Evolutionary conservation across 1,140 invertebrate genomes (phyloP).

Genomic region (Trichonephila clavipes): DNA sequence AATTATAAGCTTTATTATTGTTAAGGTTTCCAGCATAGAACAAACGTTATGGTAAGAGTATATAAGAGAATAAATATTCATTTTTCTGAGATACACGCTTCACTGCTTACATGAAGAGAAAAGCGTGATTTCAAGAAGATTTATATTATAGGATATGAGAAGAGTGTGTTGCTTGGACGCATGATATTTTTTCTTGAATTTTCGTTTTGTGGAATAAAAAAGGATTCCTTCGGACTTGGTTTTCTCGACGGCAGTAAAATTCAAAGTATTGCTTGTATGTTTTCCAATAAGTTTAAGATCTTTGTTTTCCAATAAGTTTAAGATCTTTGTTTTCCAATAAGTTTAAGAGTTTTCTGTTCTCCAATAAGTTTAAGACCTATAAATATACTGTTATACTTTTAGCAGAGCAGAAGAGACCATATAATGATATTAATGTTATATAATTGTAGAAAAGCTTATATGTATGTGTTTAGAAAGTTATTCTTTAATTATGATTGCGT

Average conservation of each 20-base stretch:
- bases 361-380: no score
- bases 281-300: no score
- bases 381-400: no score
- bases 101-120: slow-evolving; percentile 22
- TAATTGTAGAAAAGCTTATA: no score
- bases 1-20: slow-evolving; percentile 4
- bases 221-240: neutral
- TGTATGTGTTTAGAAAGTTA: no score
- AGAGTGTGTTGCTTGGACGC: neutral
- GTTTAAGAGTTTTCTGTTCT: no score
- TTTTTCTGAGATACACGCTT: slow-evolving; percentile 2
- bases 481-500: no score
- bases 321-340: no score
- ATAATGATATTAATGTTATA: no score
- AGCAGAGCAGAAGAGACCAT: no score
- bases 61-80: slow-evolving; percentile 32
- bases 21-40: slow-evolving; percentile 6
- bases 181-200: neutral
- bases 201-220: neutral
- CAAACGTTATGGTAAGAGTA: neutral
- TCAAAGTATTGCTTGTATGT: no score
- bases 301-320: no score
- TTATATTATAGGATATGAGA: slow-evolving; percentile 22
- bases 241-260: neutral
- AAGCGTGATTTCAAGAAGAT: neutral